These are phyloP conservation scores for Drosophila tristis DNA, from an alignment of 1,140 invertebrate species.

Conservation along the genomic window DNA sequence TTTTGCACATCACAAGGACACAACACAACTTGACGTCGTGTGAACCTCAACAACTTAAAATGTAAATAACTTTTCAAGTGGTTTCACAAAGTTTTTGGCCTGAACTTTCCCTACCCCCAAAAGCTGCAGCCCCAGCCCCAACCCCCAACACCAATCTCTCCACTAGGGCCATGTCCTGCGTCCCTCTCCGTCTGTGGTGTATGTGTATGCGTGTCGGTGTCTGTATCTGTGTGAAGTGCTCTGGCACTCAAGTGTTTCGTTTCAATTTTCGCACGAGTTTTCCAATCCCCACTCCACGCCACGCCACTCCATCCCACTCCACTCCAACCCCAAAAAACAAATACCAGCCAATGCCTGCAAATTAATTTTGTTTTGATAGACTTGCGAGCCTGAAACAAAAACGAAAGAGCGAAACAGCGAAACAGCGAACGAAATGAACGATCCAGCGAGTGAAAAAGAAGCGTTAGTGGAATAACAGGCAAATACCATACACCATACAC, in stretches of 20 bases:
- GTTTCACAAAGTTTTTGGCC: slow-evolving; percentile 78
- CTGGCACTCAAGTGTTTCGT: slow-evolving; percentile 77
- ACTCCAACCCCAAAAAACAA: slow-evolving; percentile 32
- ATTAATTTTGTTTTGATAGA: slow-evolving; percentile 82
- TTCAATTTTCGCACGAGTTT: slow-evolving; percentile 75
- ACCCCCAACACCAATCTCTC: neutral
- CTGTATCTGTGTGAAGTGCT: slow-evolving; percentile 58
- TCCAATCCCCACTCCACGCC: slow-evolving; percentile 24
- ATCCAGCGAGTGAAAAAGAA: neutral
- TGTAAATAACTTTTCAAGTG: slow-evolving; percentile 82
- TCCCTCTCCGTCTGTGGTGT: neutral
- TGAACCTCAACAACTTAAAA: slow-evolving; percentile 83
- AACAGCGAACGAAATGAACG: no score
- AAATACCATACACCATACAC: slow-evolving; percentile 16
- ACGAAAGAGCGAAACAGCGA: slow-evolving; percentile 3
- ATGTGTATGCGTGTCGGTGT: slow-evolving; percentile 2
- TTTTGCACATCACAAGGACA: slow-evolving; percentile 79
- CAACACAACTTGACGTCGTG: slow-evolving; percentile 78
- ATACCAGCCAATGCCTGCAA: slow-evolving; percentile 59
- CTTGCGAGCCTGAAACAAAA: slow-evolving; percentile 60
- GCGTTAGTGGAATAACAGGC: slow-evolving; percentile 7
- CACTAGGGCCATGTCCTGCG: no score
- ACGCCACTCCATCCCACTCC: neutral
- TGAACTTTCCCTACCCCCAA: slow-evolving; percentile 41
- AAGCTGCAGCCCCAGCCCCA: neutral